phyloP scores from a whole-genome alignment of 2,888 invertebrate species.

The Spisula subtruncata region DNA sequence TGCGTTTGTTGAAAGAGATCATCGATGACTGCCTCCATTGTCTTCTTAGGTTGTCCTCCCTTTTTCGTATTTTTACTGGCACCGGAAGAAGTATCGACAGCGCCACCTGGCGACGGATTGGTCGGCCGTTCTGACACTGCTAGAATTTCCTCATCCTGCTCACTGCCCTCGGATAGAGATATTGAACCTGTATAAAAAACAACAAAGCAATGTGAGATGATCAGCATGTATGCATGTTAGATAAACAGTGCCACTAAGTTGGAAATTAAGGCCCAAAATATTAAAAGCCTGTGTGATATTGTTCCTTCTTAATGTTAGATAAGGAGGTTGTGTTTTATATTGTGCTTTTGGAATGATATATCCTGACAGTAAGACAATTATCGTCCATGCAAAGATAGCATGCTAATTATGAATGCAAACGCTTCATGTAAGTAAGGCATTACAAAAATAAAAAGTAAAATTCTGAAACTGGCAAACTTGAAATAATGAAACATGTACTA shows the following conservation, averaged over 20 bases:
- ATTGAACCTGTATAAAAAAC: constrained; percentile 63
- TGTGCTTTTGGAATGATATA: no score
- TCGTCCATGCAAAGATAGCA: no score
- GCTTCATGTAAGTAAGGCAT: no score
- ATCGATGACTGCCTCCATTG: constrained; percentile 69
- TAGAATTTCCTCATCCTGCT: constrained; percentile 17
- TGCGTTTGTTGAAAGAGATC: constrained; percentile 64
- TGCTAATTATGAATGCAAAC: no score
- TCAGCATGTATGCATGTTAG: background rate
- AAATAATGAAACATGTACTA: no score
- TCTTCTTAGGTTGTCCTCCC: background rate
- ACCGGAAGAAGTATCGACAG: background rate
- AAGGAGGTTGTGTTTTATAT: no score
- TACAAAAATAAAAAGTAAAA: no score
- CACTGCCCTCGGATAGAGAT: constrained; percentile 61
- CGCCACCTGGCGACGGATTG: constrained; percentile 56
- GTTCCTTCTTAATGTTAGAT: no score
- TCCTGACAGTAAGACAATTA: no score
- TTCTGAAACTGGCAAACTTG: no score
- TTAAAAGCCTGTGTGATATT: no score
- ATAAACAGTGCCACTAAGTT: background rate
- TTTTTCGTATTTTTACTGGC: constrained; percentile 8
- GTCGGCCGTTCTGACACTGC: constrained; percentile 48
- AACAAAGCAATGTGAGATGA: background rate
- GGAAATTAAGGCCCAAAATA: no score